Conservation (phyloP, 2,888 invertebrate species). For the Tanaodytes sp. region DNA sequence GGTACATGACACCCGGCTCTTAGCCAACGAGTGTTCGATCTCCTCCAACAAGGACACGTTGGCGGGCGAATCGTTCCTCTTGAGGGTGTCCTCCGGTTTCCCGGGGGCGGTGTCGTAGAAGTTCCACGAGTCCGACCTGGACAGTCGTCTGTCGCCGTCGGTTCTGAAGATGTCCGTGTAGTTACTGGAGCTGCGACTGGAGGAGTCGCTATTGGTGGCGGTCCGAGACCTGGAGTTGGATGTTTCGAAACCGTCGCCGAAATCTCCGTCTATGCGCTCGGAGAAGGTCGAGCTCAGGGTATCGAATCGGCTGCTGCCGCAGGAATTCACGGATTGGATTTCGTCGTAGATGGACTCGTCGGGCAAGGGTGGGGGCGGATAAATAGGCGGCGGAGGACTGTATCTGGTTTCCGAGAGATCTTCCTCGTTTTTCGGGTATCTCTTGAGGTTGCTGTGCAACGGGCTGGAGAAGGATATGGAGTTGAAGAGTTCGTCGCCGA, state of each 20-base stretch:
- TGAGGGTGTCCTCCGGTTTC: conserved; percentile 50
- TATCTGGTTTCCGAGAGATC: conserved; percentile 61
- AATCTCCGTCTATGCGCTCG: conserved; percentile 72
- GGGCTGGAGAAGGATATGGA: conserved; percentile 80
- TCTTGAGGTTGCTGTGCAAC: conserved; percentile 60
- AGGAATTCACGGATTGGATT: conserved; percentile 72
- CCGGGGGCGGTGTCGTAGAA: conserved; percentile 72
- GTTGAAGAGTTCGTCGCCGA: conserved; percentile 77
- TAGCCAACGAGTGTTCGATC: conserved; percentile 54
- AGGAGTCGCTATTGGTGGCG: conserved; percentile 61
- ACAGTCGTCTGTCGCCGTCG: conserved; percentile 65
- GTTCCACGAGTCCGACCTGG: conserved; percentile 75
- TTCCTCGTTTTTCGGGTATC: conserved; percentile 64
- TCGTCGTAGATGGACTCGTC: conserved; percentile 77
- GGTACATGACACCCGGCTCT: conserved; percentile 55
- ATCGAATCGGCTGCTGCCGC: conserved; percentile 69
- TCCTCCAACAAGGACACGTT: conserved; percentile 58
- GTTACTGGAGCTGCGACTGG: conserved; percentile 55
- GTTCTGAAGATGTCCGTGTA: conserved; percentile 38
- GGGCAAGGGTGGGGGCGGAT: conserved; percentile 77
- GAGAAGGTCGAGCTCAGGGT: conserved; percentile 69
- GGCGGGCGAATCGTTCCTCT: conserved; percentile 53
- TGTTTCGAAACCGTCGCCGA: conserved; percentile 68
- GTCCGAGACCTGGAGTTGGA: conserved; percentile 57
- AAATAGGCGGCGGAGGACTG: conserved; percentile 76